Conservation (phyloP, 2,888 invertebrate genomes). For the Scaptomyza flava region DNA sequence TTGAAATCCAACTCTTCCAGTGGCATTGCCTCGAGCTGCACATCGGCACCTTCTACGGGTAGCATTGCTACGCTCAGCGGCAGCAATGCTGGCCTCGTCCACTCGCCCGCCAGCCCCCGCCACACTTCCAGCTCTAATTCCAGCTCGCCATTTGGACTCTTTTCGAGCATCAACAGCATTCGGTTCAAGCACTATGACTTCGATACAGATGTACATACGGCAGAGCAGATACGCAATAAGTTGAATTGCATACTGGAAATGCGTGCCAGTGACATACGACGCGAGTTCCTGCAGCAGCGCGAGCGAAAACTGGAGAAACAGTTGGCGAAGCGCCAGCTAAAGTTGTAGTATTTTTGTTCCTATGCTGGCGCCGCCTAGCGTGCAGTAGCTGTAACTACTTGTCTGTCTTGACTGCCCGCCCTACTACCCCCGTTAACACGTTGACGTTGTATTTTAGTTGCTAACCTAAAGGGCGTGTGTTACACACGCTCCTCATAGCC, state of each 20-base stretch:
- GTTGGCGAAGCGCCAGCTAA: slow-evolving; percentile 78
- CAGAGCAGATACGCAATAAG: slow-evolving; percentile 94
- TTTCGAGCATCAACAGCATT: slow-evolving; percentile 72
- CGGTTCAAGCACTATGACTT: slow-evolving; percentile 95
- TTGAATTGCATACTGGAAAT: slow-evolving; percentile 94
- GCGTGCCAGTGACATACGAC: slow-evolving; percentile 90
- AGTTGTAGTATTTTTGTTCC: slow-evolving; percentile 81
- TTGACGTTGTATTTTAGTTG: slow-evolving; percentile 73
- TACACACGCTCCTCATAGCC: slow-evolving; percentile 67
- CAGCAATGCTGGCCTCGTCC: slow-evolving; percentile 14
- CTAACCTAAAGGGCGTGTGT: slow-evolving; percentile 73
- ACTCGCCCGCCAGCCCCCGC: slow-evolving; percentile 80
- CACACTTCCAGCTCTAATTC: slow-evolving; percentile 51
- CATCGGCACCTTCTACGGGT: slow-evolving; percentile 57
- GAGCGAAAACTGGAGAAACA: slow-evolving; percentile 85
- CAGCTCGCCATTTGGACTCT: slow-evolving; percentile 62
- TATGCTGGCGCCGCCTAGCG: slow-evolving; percentile 62
- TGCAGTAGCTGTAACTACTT: slow-evolving; percentile 35
- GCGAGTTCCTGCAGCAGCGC: slow-evolving; percentile 91
- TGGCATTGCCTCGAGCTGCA: slow-evolving; percentile 66
- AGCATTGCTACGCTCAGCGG: slow-evolving; percentile 49
- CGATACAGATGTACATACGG: slow-evolving; percentile 91
- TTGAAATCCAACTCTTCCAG: slow-evolving; percentile 85
- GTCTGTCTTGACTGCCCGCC: slow-evolving; percentile 25
- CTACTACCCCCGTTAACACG: slow-evolving; percentile 24